phyloP scores from a whole-genome alignment of 2,888 invertebrate genomes.

The Troilus luridus region DNA sequence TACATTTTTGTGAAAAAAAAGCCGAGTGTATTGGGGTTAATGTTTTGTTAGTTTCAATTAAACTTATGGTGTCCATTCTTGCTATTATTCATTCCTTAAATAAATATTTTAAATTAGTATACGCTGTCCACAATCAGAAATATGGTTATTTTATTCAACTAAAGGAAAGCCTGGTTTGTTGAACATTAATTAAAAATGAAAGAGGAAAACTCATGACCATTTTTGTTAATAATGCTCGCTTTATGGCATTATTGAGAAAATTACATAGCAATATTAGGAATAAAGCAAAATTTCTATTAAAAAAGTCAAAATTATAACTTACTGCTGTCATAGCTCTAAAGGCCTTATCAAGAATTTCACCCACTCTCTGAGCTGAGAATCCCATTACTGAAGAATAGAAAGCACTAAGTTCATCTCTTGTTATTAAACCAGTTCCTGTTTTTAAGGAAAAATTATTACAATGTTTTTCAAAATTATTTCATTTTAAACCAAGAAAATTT shows the following conservation, averaged over 20 bases:
- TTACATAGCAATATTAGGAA: not conserved
- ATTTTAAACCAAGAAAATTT: not conserved
- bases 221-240: not conserved
- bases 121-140: not conserved
- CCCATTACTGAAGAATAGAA: slow-evolving; percentile 82
- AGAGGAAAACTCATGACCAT: not conserved
- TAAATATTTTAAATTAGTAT: not conserved
- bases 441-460: not conserved
- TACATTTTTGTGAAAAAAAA: too few relatives aligned
- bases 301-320: slow-evolving; percentile 68
- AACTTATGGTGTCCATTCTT: not conserved
- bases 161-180: not conserved
- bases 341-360: slow-evolving; percentile 78
- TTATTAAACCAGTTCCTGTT: slow-evolving; percentile 76
- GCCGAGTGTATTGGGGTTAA: too few relatives aligned
- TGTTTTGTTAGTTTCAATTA: not conserved
- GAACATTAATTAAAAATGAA: not conserved
- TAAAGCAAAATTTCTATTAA: not conserved
- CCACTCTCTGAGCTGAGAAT: slow-evolving; percentile 75
- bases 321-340: slow-evolving; percentile 82
- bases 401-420: slow-evolving; percentile 76
- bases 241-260: not conserved
- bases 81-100: not conserved
- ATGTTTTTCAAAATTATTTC: not conserved
- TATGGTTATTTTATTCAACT: not conserved